A percentile compares a stretch with the other conserved stretches of the same genome.
Evolutionary conservation across 2,888 invertebrate species (phyloP).

Genomic region (Macrophya alboannulata): DNA sequence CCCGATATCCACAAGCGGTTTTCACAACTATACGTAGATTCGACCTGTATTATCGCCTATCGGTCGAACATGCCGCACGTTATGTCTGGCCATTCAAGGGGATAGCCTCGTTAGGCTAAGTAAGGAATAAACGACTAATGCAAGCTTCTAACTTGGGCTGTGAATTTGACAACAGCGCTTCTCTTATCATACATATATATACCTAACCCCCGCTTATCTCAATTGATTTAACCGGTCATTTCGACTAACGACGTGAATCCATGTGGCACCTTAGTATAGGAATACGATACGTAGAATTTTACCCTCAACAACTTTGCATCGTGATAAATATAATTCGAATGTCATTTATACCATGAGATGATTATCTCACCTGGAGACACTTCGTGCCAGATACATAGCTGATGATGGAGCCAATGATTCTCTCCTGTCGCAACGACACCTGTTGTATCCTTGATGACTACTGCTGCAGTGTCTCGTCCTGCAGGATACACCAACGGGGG

Average conservation of each 20-base stretch:
- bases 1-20: conserved; percentile 27
- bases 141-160: neutral
- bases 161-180: neutral
- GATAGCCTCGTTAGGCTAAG: conserved; percentile 20
- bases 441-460: conserved; percentile 77
- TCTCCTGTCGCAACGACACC: conserved; percentile 88
- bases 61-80: neutral
- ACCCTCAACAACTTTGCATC: neutral
- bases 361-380: conserved; percentile 84
- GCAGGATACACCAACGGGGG: conserved; percentile 52
- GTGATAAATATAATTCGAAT: neutral
- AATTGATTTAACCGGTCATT: neutral
- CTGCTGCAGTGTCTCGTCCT: conserved; percentile 61
- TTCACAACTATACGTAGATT: conserved; percentile 23
- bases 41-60: conserved; percentile 36
- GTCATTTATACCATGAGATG: neutral
- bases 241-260: neutral
- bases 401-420: conserved; percentile 92
- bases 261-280: neutral
- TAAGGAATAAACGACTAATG: neutral
- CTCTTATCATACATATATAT: conserved; percentile 12
- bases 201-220: neutral
- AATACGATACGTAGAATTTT: neutral
- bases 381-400: conserved; percentile 90
- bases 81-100: conserved; percentile 33